These are phyloP conservation scores for Labeo catla DNA, from an alignment of 2,113 vertebrate genomes.

Conservation along the genomic window DNA sequence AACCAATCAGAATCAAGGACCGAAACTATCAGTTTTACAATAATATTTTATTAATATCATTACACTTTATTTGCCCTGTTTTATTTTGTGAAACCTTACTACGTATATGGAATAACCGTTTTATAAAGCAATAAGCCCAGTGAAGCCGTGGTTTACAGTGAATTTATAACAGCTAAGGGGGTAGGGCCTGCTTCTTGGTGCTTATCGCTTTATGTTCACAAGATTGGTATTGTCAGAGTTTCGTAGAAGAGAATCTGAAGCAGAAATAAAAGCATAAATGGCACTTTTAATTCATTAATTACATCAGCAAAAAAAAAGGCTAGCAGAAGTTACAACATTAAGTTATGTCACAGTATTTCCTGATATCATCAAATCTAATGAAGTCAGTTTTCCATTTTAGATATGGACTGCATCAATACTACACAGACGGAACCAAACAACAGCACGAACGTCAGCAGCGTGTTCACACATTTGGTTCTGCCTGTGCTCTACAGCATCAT, in stretches of 20 bases:
- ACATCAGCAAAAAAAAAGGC: neutral
- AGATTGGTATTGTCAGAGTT: neutral
- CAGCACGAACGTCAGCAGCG: conserved; percentile 53
- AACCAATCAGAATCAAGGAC: too few relatives aligned
- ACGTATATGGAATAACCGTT: too few relatives aligned
- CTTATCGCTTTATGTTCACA: neutral
- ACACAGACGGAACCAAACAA: conserved; percentile 45
- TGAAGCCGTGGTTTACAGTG: too few relatives aligned
- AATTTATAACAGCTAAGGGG: too few relatives aligned
- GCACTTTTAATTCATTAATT: neutral
- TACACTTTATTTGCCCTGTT: too few relatives aligned
- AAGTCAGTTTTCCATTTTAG: conserved; percentile 50
- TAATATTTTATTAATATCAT: too few relatives aligned
- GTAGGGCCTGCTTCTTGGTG: too few relatives aligned
- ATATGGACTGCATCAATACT: conserved; percentile 67
- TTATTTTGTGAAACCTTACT: too few relatives aligned
- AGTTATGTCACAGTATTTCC: neutral
- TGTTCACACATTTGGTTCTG: conserved; percentile 70
- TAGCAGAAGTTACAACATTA: neutral
- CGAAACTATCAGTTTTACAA: too few relatives aligned
- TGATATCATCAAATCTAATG: neutral
- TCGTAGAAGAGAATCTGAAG: neutral
- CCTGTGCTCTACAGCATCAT: conserved; percentile 78
- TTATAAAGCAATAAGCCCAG: too few relatives aligned
- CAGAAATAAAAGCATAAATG: neutral